Evolutionary conservation across 2,797 vertebrate genomes (phyloP).

Genomic region (Syndactyla subalaris): DNA sequence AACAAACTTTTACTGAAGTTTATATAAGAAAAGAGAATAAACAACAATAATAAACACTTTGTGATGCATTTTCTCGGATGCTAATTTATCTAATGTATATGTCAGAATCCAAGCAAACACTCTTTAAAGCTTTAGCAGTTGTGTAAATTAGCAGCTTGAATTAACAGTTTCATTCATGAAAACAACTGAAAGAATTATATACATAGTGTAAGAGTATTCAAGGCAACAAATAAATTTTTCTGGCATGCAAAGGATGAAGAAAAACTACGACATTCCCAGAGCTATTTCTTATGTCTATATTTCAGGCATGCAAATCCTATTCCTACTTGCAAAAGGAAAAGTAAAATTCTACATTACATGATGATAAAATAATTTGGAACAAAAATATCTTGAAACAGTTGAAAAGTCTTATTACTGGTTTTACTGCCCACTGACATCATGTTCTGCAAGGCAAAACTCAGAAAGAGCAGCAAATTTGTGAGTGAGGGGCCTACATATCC

Average conservation of each 20-base stretch:
- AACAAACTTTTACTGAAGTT: background rate
- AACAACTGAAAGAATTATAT: background rate
- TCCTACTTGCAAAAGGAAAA: background rate
- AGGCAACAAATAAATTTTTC: background rate
- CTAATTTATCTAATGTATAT: background rate
- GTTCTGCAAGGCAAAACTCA: background rate
- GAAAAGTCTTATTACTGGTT: background rate
- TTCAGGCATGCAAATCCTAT: background rate
- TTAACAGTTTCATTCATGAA: background rate
- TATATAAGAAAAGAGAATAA: background rate
- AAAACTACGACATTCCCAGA: background rate
- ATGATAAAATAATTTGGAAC: background rate
- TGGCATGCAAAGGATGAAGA: background rate
- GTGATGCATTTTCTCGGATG: background rate
- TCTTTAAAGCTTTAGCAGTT: background rate
- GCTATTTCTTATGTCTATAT: background rate
- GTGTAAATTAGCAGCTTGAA: background rate
- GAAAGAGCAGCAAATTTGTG: background rate
- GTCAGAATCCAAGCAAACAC: background rate
- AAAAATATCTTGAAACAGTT: background rate
- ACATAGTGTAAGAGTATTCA: background rate
- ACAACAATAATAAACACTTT: background rate
- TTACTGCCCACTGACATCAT: background rate
- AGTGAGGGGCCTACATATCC: background rate
- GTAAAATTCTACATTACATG: background rate